Evolutionary conservation across 1,140 invertebrate genomes (phyloP), one percentile per base, ranked within the genome.

Genomic region (Eciton burchellii): DNA sequence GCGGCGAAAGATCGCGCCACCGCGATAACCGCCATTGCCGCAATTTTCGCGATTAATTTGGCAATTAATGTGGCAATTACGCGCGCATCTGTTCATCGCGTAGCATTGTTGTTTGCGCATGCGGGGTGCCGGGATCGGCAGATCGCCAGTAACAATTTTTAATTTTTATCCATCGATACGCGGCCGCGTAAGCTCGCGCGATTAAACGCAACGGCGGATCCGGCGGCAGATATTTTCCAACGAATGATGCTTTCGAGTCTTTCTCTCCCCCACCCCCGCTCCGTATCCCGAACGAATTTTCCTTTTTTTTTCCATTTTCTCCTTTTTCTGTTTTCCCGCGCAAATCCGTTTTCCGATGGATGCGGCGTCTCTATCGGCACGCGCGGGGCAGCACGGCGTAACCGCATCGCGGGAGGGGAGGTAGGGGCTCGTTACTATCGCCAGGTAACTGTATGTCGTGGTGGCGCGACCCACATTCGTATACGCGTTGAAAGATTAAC

Each of bases 401-500:
- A 81, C 43, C 54, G 43, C 24, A 49, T 71, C n/a, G n/a, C n/a
- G n/a, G n/a, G n/a, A n/a, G n/a, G n/a, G 24, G 26, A 59, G 73
- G 73, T n/a, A 43, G n/a, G n/a, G n/a, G 74, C 56, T 73, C 73
- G 77, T 81, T 73, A 54, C 56, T 21, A 60, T 41, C 21, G 35
- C 56, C 35, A 35, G 35, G 6, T 35, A 72, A 81, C 56, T 79
- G n/a, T 6, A 56, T 71, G 68, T 52, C 59, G 68, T 43, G 60
- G 21, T 47, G 24, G 29, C 59, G n/a, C 8, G 47, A 12, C 45
- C 54, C 35, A 35, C 35, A 79, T 79, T 79, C 74, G 49, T 68
- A 79, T 68, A 62, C 49, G 26, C 63, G 74, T 79, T 56, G 74
- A 79, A 79, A 79, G 74, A 79, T 79, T 79, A 79, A 79, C 74